Base-by-base conservation (phyloP, 2,113 vertebrate species). In the Fukomys damarensis region DNA sequence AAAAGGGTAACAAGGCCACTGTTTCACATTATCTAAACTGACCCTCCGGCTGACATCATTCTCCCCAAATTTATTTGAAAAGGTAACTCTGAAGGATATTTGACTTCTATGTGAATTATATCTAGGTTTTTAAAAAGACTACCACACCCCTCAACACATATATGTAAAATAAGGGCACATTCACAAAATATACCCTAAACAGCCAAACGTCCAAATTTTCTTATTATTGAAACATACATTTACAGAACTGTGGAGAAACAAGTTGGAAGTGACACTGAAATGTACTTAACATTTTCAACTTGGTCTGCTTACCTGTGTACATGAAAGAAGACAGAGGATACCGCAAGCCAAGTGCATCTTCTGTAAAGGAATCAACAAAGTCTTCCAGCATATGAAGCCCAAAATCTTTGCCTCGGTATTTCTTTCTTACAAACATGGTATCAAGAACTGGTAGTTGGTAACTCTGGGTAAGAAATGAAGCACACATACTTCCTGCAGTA, bases 371-470 rank as follows among this genome's bases (percentile, higher is more conserved):
- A 92, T 98, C 97, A 91, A 99, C 99, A 97, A 99, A 99, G 97
- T 99, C 99, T 96, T 99, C 98, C 95, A 99, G 97, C 80, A 99
- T 99, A 12, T 98, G 98, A 35, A 99, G 95, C 1, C 98, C 99
- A 89, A 97, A 97, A 66, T 99, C 99, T 85, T 96, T 99, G 43
- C 97, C 98, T 96, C 98, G 98, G 49, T 99, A 97, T 89, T 98
- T 95, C 94, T 99, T 99, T 87, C 99, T 99, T 61, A 99, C 97
- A 98, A 99, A 99, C 88, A 99, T 97, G 46, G 99, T 99, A 96
- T 99, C 99, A 97, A 99, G 98, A 89, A 99, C 99, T 66, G 99
- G 98, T 92, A 99, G 96, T 22, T 98, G 98, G 65, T 99, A 99
- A 82, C 83, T 97, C 74, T 98, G 98, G 56, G 54, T 98, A 83